Evolutionary conservation across 2,888 invertebrate genomes (phyloP).

Genomic region (Parapristionchus giblindavisi): DNA sequence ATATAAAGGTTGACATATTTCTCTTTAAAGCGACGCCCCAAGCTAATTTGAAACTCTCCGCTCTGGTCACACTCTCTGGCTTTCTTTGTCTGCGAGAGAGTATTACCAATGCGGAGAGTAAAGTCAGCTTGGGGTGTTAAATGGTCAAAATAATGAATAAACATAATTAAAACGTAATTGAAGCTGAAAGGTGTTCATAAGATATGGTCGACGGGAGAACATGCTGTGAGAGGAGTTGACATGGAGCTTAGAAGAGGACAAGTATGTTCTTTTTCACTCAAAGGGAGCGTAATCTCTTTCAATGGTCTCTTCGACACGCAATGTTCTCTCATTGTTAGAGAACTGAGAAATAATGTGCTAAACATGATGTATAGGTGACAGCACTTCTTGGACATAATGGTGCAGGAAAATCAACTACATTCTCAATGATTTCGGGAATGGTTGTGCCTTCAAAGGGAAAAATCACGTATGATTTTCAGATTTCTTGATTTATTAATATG

Average conservation of each 20-base stretch:
- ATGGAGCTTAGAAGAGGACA: slow-evolving; percentile 61
- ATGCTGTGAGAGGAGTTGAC: slow-evolving; percentile 62
- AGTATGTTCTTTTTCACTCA: slow-evolving; percentile 45
- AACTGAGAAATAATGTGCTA: not conserved
- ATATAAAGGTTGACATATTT: too few species aligned
- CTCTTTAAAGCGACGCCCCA: too few species aligned
- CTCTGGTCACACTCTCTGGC: too few species aligned
- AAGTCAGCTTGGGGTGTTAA: too few species aligned
- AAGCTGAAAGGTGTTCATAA: slow-evolving; percentile 14
- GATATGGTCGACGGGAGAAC: slow-evolving; percentile 44
- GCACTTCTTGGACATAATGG: slow-evolving; percentile 68
- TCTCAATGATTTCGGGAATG: slow-evolving; percentile 57
- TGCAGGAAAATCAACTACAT: slow-evolving; percentile 64
- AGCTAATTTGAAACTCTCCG: too few species aligned
- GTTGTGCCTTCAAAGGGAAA: slow-evolving; percentile 53
- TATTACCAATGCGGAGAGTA: too few species aligned
- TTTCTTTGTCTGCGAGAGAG: too few species aligned
- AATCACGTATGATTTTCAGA: not conserved
- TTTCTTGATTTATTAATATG: too few species aligned
- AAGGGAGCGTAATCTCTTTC: too few species aligned
- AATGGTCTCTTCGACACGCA: not conserved
- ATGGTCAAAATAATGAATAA: not conserved
- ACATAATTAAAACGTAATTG: not conserved
- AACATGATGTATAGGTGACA: slow-evolving; percentile 49
- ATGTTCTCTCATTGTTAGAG: not conserved